Evolutionary conservation across 2,113 vertebrate species (phyloP), one percentile per base, ranked within the genome.

Genomic region (Conger conger): DNA sequence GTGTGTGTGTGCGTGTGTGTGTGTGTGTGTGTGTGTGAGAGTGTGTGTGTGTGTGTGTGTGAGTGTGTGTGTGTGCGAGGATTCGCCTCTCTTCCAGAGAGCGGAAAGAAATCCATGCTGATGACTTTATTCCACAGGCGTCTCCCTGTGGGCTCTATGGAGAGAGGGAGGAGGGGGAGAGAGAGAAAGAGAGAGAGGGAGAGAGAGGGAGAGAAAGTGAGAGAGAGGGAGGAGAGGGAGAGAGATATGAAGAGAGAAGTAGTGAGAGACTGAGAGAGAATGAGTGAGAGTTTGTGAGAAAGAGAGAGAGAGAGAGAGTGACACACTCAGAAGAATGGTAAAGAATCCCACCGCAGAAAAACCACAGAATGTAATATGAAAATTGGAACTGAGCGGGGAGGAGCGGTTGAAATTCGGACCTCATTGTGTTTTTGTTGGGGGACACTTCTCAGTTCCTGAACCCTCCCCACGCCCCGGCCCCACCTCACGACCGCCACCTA

Each of bases 11-110:
- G 83, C 33, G n/a, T n/a, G n/a, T n/a, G n/a, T n/a, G n/a, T n/a
- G n/a, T n/a, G n/a, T n/a, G n/a, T n/a, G n/a, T n/a, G n/a, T n/a
- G n/a, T n/a, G n/a, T n/a, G n/a, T n/a, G n/a, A n/a, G n/a, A n/a
- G 45, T 53, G 50, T 53, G 50, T 53, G 50, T 53, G 50, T 53
- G 45, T 15, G 45, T 53, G 50, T 53, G 50, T 1, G 50, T 53
- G 50, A 9, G 50, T 53, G 50, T 53, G 50, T 53, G 83, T 63
- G 77, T 80, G 79, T 68, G 83, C 20, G 53, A 80, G 85, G 86
- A 88, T 90, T 88, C 85, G 86, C 83, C 90, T 82, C 85, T 88
- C 81, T 77, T 76, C 80, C 82, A 87, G 86, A 78, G 76, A 76
- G 79, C 40, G 87, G 85, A 83, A 87, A 79, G 82, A 87, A 85